These are phyloP conservation scores for Taphrorychus bicolor DNA, from an alignment of 2,888 invertebrate species.

Conservation along the genomic window DNA sequence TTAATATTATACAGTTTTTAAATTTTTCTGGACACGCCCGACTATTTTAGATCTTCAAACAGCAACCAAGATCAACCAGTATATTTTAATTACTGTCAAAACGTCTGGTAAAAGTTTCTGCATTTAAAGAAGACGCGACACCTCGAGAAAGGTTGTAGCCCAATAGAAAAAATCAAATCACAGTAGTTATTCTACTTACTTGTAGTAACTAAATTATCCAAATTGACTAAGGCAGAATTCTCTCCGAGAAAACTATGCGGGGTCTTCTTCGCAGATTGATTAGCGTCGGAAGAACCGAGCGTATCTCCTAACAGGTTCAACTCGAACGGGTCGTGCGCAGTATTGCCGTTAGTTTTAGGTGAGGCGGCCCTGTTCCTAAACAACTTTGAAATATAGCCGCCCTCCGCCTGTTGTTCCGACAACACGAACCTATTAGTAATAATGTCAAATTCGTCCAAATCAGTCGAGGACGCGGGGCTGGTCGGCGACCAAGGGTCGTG, in stretches of 20 bases:
- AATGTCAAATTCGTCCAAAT: conserved; percentile 88
- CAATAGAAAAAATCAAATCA: background rate
- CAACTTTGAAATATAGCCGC: background rate
- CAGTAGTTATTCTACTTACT: conserved; percentile 58
- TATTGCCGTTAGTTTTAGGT: conserved; percentile 42
- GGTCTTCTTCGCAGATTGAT: conserved; percentile 76
- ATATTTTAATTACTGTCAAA: no score
- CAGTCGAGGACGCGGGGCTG: conserved; percentile 64
- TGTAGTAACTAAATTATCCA: conserved; percentile 88
- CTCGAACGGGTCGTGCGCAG: conserved; percentile 71
- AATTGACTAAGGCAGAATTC: conserved; percentile 95
- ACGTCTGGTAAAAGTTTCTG: no score
- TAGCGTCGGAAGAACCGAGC: conserved; percentile 55
- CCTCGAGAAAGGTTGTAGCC: background rate
- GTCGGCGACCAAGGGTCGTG: conserved; percentile 65
- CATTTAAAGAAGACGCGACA: background rate
- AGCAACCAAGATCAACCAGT: no score
- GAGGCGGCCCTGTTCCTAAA: conserved; percentile 42
- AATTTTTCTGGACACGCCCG: no score
- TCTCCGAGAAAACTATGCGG: conserved; percentile 97
- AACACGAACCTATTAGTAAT: conserved; percentile 72
- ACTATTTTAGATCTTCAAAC: no score
- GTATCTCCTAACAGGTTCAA: conserved; percentile 67
- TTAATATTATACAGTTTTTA: no score
- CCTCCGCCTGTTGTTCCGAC: background rate